Conservation (phyloP, 2,797 vertebrate genomes). For the Pteropus rufus region DNA sequence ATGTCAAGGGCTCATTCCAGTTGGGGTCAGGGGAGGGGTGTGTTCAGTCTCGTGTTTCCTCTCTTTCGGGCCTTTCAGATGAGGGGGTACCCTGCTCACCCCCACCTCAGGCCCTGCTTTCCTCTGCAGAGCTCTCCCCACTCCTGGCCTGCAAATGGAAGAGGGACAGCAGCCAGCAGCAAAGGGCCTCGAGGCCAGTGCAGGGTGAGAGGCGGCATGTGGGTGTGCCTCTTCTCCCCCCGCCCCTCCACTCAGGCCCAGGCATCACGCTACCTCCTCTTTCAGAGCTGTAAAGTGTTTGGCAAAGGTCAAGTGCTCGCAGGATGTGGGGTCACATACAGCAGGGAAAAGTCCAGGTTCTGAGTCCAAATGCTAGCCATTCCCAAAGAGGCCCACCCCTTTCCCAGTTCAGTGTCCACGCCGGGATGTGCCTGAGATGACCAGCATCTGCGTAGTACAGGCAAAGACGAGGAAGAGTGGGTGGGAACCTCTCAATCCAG, state of each 20-base stretch:
- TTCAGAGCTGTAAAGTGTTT: not conserved
- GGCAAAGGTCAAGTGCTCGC: not conserved
- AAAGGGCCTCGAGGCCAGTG: not conserved
- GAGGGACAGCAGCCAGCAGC: not conserved
- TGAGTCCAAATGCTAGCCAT: not conserved
- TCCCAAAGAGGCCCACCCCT: not conserved
- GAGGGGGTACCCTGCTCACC: not conserved
- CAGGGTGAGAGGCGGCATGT: fast-evolving
- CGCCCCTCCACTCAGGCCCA: not conserved
- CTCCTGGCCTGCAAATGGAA: not conserved
- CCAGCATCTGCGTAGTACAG: not conserved
- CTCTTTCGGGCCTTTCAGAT: not conserved
- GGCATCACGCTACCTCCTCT: not conserved
- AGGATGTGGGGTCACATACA: not conserved
- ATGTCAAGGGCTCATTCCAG: not conserved
- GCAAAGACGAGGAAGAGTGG: not conserved
- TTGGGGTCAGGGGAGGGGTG: not conserved
- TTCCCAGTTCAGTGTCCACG: not conserved
- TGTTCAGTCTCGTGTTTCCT: not conserved
- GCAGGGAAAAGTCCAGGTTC: not conserved
- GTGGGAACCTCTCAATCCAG: not conserved
- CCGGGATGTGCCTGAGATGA: not conserved
- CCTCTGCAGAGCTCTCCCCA: not conserved
- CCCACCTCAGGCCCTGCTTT: not conserved
- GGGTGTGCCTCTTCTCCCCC: not conserved